These are phyloP conservation scores for Mallotus villosus DNA, from an alignment of 2,797 vertebrate genomes.

Conservation along the genomic window DNA sequence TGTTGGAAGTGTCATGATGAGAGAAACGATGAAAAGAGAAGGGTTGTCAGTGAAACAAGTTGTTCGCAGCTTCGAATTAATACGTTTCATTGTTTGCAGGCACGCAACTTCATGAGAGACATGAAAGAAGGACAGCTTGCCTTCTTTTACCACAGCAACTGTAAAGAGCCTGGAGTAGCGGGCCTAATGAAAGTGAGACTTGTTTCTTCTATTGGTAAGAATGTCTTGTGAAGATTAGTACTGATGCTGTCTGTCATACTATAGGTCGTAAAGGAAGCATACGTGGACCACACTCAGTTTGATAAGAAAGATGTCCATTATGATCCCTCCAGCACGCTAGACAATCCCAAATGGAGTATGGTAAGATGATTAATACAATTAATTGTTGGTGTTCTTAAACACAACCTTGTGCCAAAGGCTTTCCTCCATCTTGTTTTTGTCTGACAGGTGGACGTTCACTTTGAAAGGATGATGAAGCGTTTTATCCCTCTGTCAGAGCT, in stretches of 20 bases:
- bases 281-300: slow-evolving; percentile 98
- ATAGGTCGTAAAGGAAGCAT: slow-evolving; percentile 91
- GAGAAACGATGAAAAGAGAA: background rate
- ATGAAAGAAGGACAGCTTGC: slow-evolving; percentile 88
- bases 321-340: slow-evolving; percentile 86
- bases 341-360: slow-evolving; percentile 97
- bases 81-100: slow-evolving; percentile 60
- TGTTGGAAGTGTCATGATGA: too few species aligned
- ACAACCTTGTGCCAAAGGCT: background rate
- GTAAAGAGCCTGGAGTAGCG: slow-evolving; percentile 91
- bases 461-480: slow-evolving; percentile 86
- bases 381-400: background rate
- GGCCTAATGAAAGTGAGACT: slow-evolving; percentile 83
- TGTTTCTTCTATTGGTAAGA: background rate
- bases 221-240: background rate
- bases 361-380: slow-evolving; percentile 61
- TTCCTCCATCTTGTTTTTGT: background rate
- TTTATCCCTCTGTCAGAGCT: slow-evolving; percentile 90
- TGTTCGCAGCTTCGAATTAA: background rate
- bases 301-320: slow-evolving; percentile 88
- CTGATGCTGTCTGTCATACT: slow-evolving; percentile 23
- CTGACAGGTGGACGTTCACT: slow-evolving; percentile 90
- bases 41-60: background rate
- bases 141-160: slow-evolving; percentile 99
- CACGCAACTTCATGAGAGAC: slow-evolving; percentile 92